Evolutionary conservation across 1,140 invertebrate genomes (phyloP), one percentile per base, ranked within the genome.

Genomic region (Forficula auricularia): DNA sequence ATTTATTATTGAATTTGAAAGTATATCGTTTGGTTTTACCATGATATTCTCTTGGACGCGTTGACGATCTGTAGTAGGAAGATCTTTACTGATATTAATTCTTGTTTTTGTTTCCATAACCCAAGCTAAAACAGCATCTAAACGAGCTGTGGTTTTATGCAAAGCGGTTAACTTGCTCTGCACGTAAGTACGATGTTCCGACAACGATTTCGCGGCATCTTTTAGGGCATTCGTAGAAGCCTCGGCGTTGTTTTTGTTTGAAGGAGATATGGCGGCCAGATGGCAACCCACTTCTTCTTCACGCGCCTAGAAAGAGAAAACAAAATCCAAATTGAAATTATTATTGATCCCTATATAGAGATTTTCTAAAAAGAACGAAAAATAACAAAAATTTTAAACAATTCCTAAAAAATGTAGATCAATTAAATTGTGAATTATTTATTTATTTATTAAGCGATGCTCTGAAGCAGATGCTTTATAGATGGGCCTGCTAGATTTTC

Each of bases 201-300:
- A 59, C 37, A 75, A 37, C 6, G 7, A 38, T 27, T 40, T 34
- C 8, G 19, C 34, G 20, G 27, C 18, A 42, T 20, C 13, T 32
- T 15, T 38, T 35, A 37, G n/a, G 14, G 19, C 8, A 10, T 38
- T 9, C 16, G n/a, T 16, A 7, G n/a, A n/a, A 35, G 34, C 7
- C 19, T 18, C 4, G 10, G 8, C 10, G 38, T 16, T 39, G 38
- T 9, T 39, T 4, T 13, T 12, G 14, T 10, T 13, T 3, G 4
- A 6, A 16, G n/a, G 12, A 4, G 18, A 39, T 19, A 6, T 13
- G 3, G 16, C 14, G 18, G 48, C 19, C 9, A 53, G 22, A n/a
- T 42, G 39, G 15, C 31, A 16, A 12, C 58, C 49, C 20, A 82
- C 59, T 51, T 82, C 77, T 57, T 78, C 72, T 59, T 79, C 70